A percentile compares a stretch with the other conserved stretches of the same genome.
Conservation (phyloP, 2,797 vertebrate species). For the Hafferia zeledoni region DNA sequence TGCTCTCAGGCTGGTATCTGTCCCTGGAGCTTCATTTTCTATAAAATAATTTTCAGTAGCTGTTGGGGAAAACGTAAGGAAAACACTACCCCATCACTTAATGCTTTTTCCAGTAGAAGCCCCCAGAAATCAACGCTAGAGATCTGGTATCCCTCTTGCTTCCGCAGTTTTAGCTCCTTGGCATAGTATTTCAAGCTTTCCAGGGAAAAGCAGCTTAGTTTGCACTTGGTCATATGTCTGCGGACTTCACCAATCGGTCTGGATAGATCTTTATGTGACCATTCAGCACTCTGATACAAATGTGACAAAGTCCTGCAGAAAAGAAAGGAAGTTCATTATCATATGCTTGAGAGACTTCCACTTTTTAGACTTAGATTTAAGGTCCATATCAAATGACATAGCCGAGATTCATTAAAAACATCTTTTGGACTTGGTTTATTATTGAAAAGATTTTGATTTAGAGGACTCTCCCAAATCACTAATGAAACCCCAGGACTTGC, state of each 20-base stretch:
- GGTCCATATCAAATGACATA: neutral
- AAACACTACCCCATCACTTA: constrained; percentile 40
- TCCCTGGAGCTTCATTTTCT: neutral
- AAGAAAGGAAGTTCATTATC: neutral
- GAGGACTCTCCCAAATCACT: neutral
- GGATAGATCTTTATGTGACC: constrained; percentile 72
- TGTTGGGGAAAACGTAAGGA: neutral
- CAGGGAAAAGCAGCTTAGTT: constrained; percentile 68
- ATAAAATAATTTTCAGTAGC: neutral
- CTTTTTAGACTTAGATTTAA: neutral
- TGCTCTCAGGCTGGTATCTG: neutral
- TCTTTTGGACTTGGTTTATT: neutral
- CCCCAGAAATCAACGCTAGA: constrained; percentile 80
- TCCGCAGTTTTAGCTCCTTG: constrained; percentile 55
- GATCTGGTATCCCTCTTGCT: constrained; percentile 66
- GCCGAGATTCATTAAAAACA: neutral
- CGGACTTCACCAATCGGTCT: constrained; percentile 53
- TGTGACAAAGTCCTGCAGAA: constrained; percentile 56
- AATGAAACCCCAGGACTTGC: neutral
- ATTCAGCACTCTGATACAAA: constrained; percentile 59
- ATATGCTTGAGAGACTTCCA: neutral
- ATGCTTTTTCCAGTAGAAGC: constrained; percentile 75
- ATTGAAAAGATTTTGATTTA: neutral
- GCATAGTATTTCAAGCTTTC: constrained; percentile 66
- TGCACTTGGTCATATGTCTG: constrained; percentile 72